Evolutionary conservation across 2,113 vertebrate species (phyloP).

Genomic region (Aythya baeri): DNA sequence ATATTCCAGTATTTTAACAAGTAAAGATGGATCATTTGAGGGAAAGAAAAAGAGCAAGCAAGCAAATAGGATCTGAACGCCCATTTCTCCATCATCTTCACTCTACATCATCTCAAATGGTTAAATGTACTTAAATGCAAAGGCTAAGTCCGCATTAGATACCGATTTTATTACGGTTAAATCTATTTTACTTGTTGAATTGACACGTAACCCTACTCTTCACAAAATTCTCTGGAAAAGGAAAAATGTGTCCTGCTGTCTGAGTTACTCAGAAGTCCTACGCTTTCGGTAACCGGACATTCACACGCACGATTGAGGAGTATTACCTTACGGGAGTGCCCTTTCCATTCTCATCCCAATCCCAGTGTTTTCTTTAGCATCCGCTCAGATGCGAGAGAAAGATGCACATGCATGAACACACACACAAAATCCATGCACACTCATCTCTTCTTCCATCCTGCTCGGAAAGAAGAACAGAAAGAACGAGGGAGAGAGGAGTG

Average conservation of each 20-base stretch:
- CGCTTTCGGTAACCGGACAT: background rate
- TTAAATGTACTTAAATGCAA: background rate
- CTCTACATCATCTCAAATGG: background rate
- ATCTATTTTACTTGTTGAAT: background rate
- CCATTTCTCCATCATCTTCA: background rate
- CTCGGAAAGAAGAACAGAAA: background rate
- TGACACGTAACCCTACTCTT: background rate
- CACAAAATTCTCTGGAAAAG: background rate
- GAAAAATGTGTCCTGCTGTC: background rate
- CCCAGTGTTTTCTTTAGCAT: background rate
- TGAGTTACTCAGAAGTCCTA: background rate
- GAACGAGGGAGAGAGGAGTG: background rate
- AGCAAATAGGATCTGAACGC: background rate
- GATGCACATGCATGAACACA: background rate
- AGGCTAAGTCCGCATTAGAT: background rate
- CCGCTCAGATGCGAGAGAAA: background rate
- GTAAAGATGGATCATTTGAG: background rate
- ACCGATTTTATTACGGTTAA: background rate
- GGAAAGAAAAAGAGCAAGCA: background rate
- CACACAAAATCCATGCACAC: background rate
- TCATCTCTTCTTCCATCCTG: background rate
- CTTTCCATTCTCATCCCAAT: background rate
- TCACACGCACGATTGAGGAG: background rate
- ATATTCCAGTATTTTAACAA: slow-evolving; percentile 1
- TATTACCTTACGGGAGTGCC: background rate